Evolutionary conservation across 64 coral and sea anemone species (phyloP).

Genomic region (Anthopleura sola): DNA sequence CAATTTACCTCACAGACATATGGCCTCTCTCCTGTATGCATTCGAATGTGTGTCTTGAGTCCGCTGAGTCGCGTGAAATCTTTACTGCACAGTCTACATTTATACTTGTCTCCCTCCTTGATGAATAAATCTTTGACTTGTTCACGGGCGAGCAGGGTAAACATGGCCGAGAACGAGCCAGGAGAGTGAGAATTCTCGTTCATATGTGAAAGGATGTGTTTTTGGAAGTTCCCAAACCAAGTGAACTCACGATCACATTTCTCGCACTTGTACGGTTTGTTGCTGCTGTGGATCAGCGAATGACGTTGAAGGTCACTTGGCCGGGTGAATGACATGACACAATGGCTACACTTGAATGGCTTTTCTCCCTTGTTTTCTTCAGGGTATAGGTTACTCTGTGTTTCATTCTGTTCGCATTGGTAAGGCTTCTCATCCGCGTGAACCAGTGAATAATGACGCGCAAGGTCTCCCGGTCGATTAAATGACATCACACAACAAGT

Average conservation of each 20-base stretch:
- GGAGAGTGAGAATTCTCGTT: constrained; percentile 29
- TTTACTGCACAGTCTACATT: constrained; percentile 69
- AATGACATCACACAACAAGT: constrained; percentile 83
- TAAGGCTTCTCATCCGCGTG: constrained; percentile 86
- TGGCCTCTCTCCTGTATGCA: constrained; percentile 79
- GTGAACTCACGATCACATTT: constrained; percentile 94
- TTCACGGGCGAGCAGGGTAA: constrained; percentile 79
- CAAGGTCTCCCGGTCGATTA: constrained; percentile 76
- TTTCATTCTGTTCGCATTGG: constrained; percentile 77
- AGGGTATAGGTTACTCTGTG: neutral
- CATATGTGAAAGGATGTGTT: constrained; percentile 85
- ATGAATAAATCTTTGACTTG: constrained; percentile 91
- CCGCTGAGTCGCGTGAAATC: constrained; percentile 81
- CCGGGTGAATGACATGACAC: constrained; percentile 90
- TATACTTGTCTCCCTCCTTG: constrained; percentile 83
- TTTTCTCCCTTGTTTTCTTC: constrained; percentile 45
- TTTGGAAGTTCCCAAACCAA: constrained; percentile 96
- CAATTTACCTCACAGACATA: constrained; percentile 66
- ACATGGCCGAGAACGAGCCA: constrained; percentile 59
- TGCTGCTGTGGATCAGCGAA: constrained; percentile 84
- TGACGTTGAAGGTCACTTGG: constrained; percentile 92
- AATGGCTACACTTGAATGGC: constrained; percentile 80
- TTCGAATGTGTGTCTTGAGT: constrained; percentile 77
- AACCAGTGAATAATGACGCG: constrained; percentile 64
- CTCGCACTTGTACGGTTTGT: constrained; percentile 91